Evolutionary conservation across 2,113 vertebrate species (phyloP), one percentile per base, ranked within the genome.

Genomic region (Ahaetulla prasina): DNA sequence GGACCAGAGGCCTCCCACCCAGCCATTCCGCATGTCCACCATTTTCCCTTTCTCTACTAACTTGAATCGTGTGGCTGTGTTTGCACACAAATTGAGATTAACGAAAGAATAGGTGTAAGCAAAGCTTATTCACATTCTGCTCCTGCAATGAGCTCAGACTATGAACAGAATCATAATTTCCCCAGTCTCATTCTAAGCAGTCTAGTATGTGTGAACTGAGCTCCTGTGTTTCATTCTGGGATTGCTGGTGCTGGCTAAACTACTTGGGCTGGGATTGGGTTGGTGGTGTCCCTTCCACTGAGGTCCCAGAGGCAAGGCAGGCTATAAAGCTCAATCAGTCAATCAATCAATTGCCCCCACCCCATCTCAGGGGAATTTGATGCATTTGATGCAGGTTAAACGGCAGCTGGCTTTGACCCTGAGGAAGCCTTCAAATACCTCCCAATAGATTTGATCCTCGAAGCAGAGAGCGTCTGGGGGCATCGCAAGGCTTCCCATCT

Each of bases 391-490:
- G 74, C 20, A 3, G 74, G 18, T 39, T 80, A 43, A 80, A 7
- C 1, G 5, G 49, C 5, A 9, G 30, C 27, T 6, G 8, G 23
- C 6, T 25, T 39, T 43, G 39, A 52, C 35, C 22, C 18, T 0
- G 8, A 1, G 50, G 50, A 53, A 30, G n/a, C 43, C 50, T 84
- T 27, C 35, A 54, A 8, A 22, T 92, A 99, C 99, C 98, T 99
- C 98, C 97, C 97, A 98, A 94, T 98, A 98, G 91, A 98, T 63
- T 49, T 90, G 89, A 96, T 98, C 98, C 68, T 98, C 98, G 2
- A 74, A 98, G 96, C 96, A 96, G 49, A 94, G 95, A 2, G 93
- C 90, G 68, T 98, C 98, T 3, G 96, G 87, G 4, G 98, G 97
- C 1, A 97, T 68, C 0, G 97, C 98, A 89, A 98, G 96, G 50